Conservation (phyloP, 2,113 vertebrate genomes). For the Burhinus oedicnemus region DNA sequence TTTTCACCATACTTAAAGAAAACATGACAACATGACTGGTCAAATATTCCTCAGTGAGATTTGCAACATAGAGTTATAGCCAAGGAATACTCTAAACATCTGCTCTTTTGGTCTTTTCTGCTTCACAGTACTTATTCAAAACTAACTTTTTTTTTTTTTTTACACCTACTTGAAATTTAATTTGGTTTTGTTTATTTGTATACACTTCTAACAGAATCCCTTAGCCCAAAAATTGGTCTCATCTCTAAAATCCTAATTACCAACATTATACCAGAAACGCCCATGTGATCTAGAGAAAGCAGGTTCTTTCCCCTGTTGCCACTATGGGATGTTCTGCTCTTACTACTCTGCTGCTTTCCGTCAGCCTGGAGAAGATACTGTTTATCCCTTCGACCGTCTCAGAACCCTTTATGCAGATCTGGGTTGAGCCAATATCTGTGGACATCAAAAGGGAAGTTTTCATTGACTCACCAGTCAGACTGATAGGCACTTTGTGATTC, state of each 20-base stretch:
- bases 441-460: neutral
- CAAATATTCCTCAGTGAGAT: neutral
- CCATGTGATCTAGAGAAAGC: neutral
- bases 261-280: neutral
- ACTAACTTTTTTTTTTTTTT: neutral
- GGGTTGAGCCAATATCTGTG: neutral
- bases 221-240: neutral
- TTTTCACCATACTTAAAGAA: neutral
- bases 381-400: neutral
- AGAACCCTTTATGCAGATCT: neutral
- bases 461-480: neutral
- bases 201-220: neutral
- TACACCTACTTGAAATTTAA: neutral
- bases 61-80: neutral
- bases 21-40: neutral
- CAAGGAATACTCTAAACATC: neutral
- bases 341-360: neutral
- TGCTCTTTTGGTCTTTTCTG: neutral
- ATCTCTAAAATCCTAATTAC: neutral
- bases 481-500: neutral
- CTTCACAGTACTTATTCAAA: neutral
- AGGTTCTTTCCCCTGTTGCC: neutral
- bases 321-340: neutral
- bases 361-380: neutral
- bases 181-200: neutral